Conservation (phyloP, 1,140 invertebrate genomes). For the Orchesella cincta region DNA sequence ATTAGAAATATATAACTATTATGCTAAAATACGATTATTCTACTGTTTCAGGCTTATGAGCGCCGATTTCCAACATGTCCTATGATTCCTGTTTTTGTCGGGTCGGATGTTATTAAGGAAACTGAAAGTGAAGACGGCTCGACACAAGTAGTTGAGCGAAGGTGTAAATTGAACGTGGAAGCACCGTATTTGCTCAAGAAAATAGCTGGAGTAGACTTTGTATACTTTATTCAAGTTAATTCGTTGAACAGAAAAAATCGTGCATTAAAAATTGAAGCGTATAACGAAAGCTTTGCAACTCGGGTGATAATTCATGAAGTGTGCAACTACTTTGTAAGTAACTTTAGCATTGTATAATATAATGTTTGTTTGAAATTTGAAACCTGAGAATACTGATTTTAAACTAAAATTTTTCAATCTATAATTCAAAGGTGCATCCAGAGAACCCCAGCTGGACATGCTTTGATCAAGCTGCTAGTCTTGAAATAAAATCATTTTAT, state of each 20-base stretch:
- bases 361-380: slow-evolving; percentile 16
- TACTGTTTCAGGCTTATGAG: slow-evolving; percentile 86
- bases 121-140: slow-evolving; percentile 76
- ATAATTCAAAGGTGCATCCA: slow-evolving; percentile 82
- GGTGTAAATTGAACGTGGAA: slow-evolving; percentile 90
- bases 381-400: no score
- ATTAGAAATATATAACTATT: no score
- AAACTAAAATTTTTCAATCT: slow-evolving; percentile 41
- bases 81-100: slow-evolving; percentile 92
- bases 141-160: slow-evolving; percentile 78
- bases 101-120: slow-evolving; percentile 81
- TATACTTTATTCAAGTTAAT: slow-evolving; percentile 93
- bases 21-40: no score
- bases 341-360: no score
- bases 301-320: slow-evolving; percentile 86
- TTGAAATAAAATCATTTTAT: slow-evolving; percentile 96
- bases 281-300: slow-evolving; percentile 87
- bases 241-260: slow-evolving; percentile 75
- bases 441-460: slow-evolving; percentile 96
- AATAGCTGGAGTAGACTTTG: slow-evolving; percentile 91
- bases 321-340: slow-evolving; percentile 89
- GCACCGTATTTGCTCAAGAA: slow-evolving; percentile 92
- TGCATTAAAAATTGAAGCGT: slow-evolving; percentile 86
- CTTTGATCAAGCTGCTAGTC: slow-evolving; percentile 78
- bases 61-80: slow-evolving; percentile 89